Evolutionary conservation across 1,140 invertebrate genomes (phyloP), one percentile per base, ranked within the genome.

Genomic region (Drosophila nikananu): DNA sequence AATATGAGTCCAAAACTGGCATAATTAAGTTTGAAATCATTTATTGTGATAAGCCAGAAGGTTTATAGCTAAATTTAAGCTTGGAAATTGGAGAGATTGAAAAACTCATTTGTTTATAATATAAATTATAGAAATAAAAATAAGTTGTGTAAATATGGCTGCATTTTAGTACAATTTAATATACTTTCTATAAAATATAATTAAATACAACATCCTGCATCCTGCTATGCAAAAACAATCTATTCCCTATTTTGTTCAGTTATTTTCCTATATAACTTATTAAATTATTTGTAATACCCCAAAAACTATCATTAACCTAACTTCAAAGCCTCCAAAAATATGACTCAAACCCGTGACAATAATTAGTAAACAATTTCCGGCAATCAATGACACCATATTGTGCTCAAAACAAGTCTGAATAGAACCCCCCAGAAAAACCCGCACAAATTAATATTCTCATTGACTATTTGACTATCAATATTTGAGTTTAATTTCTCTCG

Each of bases 401-500:
- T 30, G 12, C 17, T 19, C 12, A 55, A 44, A 21, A 44, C 4
- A 39, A 12, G 4, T 42, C 46, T 48, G 9, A 25, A 10, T 10
- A 44, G 12, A 30, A 59, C 8, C 8, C 8, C 48, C 23, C 8
- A 17, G 19, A 57, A 55, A 37, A 17, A 19, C 52, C 32, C 5
- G 1, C 42, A 30, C 42, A 58, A 57, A 57, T 63, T 57, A 39
- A 63, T 30, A 57, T 57, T 62, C 49, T 25, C 32, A 57, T 57
- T 39, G 23, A n/a, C 60, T 62, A 25, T 39, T 37, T 35, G 10
- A 13, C 5, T 35, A 35, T 60, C 52, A 60, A 60, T 65, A 65
- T 60, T 65, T 44, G 39, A 44, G 32, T 65, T 60, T 66, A 67
- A 62, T 67, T 60, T 73, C 19, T 51, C 37, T 44, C 41, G 32